Percentiles rank a stretch among this genome's conserved stretches.
phyloP scores from a whole-genome alignment of 2,888 invertebrate species.

The Synanthedon myopaeformis region DNA sequence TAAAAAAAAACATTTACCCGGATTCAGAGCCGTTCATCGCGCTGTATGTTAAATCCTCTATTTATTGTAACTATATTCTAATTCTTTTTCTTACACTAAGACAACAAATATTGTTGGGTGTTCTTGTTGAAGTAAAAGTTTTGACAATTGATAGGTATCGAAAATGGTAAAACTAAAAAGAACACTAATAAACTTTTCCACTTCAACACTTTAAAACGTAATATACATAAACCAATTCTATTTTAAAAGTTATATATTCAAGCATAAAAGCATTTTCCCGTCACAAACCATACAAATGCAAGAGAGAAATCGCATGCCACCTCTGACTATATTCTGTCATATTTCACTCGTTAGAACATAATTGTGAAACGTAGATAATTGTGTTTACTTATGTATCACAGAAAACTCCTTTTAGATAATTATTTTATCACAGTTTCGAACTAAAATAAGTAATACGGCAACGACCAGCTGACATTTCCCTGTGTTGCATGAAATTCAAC shows the following conservation, averaged over 20 bases:
- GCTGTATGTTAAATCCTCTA: conserved; percentile 9
- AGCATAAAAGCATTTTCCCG: conserved; percentile 52
- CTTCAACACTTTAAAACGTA: conserved; percentile 46
- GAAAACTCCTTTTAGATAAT: conserved; percentile 24
- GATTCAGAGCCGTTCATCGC: conserved; percentile 84
- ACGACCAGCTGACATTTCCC: conserved; percentile 70
- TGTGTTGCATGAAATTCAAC: conserved; percentile 68
- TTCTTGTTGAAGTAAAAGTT: not conserved
- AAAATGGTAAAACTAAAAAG: not conserved
- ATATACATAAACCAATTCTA: conserved; percentile 42
- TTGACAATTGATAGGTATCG: not conserved
- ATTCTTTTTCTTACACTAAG: not conserved
- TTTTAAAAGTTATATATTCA: conserved; percentile 37
- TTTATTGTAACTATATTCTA: not conserved
- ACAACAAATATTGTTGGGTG: not conserved
- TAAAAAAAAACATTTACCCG: conserved; percentile 69
- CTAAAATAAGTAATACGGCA: conserved; percentile 50
- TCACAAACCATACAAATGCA: conserved; percentile 66
- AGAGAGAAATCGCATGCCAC: conserved; percentile 63
- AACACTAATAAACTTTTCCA: conserved; percentile 20
- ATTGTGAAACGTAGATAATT: conserved; percentile 19
- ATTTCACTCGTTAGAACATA: conserved; percentile 34
- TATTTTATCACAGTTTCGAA: conserved; percentile 40
- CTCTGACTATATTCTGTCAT: conserved; percentile 54
- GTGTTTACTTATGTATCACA: conserved; percentile 27